These are phyloP conservation scores for Cynaeus angustus DNA, from an alignment of 2,888 invertebrate species.

Conservation along the genomic window DNA sequence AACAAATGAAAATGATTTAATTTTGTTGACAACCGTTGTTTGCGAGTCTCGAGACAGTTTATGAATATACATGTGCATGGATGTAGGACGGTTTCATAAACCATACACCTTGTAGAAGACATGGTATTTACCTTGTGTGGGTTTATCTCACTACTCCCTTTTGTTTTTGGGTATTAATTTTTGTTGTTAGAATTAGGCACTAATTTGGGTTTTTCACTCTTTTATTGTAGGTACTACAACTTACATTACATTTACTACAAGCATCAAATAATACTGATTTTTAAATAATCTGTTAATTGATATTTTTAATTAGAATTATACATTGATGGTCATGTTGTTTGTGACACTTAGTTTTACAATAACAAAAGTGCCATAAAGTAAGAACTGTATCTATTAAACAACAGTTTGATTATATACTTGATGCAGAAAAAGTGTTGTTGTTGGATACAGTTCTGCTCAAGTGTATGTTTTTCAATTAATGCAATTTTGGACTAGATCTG, in stretches of 20 bases:
- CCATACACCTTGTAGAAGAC: background rate
- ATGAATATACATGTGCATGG: background rate
- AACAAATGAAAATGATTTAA: slow-evolving; percentile 4
- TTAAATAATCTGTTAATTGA: slow-evolving; percentile 44
- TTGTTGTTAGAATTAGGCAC: slow-evolving; percentile 36
- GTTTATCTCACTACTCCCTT: background rate
- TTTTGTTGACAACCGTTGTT: slow-evolving; percentile 4
- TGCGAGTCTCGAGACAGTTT: background rate
- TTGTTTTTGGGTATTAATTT: background rate
- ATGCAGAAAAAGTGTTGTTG: slow-evolving; percentile 13
- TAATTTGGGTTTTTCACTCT: slow-evolving; percentile 35
- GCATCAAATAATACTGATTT: slow-evolving; percentile 53
- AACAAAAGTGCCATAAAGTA: slow-evolving; percentile 43
- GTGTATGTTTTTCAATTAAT: slow-evolving; percentile 47
- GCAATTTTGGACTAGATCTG: slow-evolving; percentile 38
- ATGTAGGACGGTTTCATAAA: slow-evolving; percentile 1
- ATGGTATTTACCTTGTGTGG: background rate
- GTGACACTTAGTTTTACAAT: slow-evolving; percentile 42
- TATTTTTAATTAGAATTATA: slow-evolving; percentile 42
- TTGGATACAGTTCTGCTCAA: slow-evolving; percentile 6
- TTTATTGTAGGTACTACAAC: slow-evolving; percentile 50
- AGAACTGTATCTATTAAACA: slow-evolving; percentile 21
- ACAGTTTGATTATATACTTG: slow-evolving; percentile 12
- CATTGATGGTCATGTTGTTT: slow-evolving; percentile 45
- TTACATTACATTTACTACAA: slow-evolving; percentile 52